Conservation (phyloP, 1,140 invertebrate species). For the Penaeus indicus region DNA sequence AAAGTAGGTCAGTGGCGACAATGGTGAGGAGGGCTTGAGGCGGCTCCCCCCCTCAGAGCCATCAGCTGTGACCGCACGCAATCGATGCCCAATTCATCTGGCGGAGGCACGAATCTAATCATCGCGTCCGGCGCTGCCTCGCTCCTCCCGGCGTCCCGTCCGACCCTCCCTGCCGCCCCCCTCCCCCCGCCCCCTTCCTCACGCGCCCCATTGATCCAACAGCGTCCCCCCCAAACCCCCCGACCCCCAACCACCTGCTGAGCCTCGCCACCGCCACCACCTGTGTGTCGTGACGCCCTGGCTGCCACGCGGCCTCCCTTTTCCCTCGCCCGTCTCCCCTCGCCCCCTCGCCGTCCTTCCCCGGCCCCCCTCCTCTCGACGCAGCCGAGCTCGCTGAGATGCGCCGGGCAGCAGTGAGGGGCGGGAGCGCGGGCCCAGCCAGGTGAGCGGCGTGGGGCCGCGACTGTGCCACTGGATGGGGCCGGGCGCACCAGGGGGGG, state of each 20-base stretch:
- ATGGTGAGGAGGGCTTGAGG: not conserved
- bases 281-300: constrained; percentile 25
- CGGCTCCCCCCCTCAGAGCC: not conserved
- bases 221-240: constrained; percentile 15
- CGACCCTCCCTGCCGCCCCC: not conserved
- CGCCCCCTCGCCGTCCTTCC: not conserved
- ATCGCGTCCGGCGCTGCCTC: constrained; percentile 27
- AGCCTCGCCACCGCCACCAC: constrained; percentile 44
- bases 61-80: not conserved
- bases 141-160: constrained; percentile 16
- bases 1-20: no score
- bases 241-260: constrained; percentile 53
- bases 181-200: constrained; percentile 17
- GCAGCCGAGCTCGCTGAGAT: not conserved
- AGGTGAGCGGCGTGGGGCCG: no score
- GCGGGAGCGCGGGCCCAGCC: no score
- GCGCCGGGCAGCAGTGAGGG: no score
- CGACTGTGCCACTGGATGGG: constrained; percentile 47
- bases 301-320: not conserved
- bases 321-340: not conserved
- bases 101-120: not conserved
- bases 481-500: constrained; percentile 40
- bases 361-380: constrained; percentile 12
- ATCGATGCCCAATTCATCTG: not conserved
- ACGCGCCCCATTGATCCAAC: constrained; percentile 48